Percentiles rank a stretch among this genome's conserved stretches.
These are phyloP conservation scores for Microcebus murinus DNA, from an alignment of 2,113 vertebrate species.

Conservation along the genomic window DNA sequence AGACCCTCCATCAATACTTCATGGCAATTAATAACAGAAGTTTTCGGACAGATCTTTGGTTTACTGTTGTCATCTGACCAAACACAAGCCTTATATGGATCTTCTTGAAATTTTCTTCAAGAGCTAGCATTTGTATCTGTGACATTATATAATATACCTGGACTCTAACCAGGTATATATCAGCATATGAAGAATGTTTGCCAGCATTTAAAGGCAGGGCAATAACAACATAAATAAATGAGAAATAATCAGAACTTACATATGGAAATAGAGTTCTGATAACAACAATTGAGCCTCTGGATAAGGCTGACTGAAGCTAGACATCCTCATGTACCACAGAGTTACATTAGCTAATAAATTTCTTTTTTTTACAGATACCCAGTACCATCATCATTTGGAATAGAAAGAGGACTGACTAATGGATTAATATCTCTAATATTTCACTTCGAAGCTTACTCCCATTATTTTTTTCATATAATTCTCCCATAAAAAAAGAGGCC, in stretches of 20 bases:
- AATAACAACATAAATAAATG: not conserved
- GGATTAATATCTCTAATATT: not conserved
- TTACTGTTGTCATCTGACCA: not conserved
- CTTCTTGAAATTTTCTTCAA: not conserved
- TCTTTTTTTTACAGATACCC: not conserved
- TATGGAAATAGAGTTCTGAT: not conserved
- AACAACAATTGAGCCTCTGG: not conserved
- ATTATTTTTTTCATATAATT: not conserved
- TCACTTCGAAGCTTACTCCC: not conserved
- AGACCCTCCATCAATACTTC: not conserved
- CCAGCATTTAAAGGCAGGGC: not conserved
- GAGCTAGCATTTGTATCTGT: not conserved
- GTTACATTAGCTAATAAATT: not conserved
- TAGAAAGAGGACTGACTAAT: not conserved
- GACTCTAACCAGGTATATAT: too few relatives aligned
- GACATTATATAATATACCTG: not conserved
- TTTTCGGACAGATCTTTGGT: not conserved
- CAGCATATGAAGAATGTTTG: not conserved
- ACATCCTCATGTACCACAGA: not conserved
- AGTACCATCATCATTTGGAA: not conserved
- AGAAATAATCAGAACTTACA: not conserved
- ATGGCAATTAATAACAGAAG: not conserved
- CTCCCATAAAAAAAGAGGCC: not conserved
- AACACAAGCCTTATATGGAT: not conserved
- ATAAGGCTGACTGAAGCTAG: not conserved